These are phyloP conservation scores for Selene dorsalis DNA, from an alignment of 2,797 vertebrate genomes.

Conservation along the genomic window DNA sequence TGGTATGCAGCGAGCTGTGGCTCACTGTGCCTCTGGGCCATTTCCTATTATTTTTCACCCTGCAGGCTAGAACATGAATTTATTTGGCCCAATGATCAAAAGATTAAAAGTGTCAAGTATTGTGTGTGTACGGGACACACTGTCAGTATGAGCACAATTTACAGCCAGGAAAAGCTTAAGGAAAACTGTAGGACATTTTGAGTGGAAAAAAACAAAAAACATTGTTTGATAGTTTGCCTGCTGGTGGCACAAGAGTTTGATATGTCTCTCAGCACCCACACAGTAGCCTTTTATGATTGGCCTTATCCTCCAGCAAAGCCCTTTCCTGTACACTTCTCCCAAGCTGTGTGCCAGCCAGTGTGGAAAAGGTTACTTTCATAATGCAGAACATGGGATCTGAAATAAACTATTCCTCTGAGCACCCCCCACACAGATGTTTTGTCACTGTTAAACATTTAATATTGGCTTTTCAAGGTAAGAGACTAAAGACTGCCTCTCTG, in stretches of 20 bases:
- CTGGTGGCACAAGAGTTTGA: slow-evolving; percentile 60
- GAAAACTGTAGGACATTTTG: slow-evolving; percentile 58
- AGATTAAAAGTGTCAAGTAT: slow-evolving; percentile 63
- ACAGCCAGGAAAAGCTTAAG: slow-evolving; percentile 61
- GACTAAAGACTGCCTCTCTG: slow-evolving; percentile 7
- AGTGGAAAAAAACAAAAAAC: slow-evolving; percentile 25
- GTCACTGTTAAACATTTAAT: slow-evolving; percentile 35
- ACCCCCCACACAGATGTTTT: slow-evolving; percentile 49
- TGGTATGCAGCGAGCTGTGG: slow-evolving; percentile 45
- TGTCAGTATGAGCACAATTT: slow-evolving; percentile 52
- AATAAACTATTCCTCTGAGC: slow-evolving; percentile 51
- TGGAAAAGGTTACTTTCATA: slow-evolving; percentile 56
- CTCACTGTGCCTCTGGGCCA: slow-evolving; percentile 34
- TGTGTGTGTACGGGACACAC: slow-evolving; percentile 61
- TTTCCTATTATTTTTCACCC: slow-evolving; percentile 71
- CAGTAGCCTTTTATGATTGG: slow-evolving; percentile 60
- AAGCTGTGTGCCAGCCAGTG: slow-evolving; percentile 40
- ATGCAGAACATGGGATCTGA: slow-evolving; percentile 44
- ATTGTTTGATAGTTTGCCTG: slow-evolving; percentile 69
- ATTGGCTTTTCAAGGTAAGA: slow-evolving; percentile 19
- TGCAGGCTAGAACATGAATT: slow-evolving; percentile 54
- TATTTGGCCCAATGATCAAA: slow-evolving; percentile 73
- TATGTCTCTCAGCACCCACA: slow-evolving; percentile 71
- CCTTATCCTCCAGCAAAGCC: slow-evolving; percentile 72
- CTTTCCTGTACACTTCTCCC: slow-evolving; percentile 71